Evolutionary conservation across 2,888 invertebrate species (phyloP).

Genomic region (Phasia obesa): DNA sequence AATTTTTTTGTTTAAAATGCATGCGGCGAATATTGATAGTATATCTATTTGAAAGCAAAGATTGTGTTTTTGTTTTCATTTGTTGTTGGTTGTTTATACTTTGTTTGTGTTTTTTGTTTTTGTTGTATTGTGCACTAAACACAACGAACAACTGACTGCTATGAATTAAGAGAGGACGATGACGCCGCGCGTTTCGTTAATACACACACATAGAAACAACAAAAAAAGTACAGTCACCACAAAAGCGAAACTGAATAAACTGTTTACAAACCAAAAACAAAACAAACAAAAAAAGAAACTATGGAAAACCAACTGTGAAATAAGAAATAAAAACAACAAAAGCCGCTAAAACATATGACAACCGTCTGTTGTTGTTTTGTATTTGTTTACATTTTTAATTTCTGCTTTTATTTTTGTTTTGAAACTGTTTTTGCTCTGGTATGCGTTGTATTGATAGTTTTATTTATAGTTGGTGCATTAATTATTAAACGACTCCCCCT

Average conservation of each 20-base stretch:
- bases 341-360: conserved; percentile 68
- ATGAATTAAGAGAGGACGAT: conserved; percentile 35
- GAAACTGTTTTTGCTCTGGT: background rate
- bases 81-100: conserved; percentile 18
- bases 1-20: conserved; percentile 46
- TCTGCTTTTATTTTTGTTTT: conserved; percentile 52
- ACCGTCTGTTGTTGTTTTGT: conserved; percentile 41
- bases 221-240: conserved; percentile 82
- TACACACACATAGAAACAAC: conserved; percentile 58
- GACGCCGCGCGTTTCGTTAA: conserved; percentile 29
- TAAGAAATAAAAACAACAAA: conserved; percentile 36
- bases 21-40: conserved; percentile 61
- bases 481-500: too few species aligned
- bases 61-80: conserved; percentile 2
- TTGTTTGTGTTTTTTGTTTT: conserved; percentile 28
- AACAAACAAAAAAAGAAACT: conserved; percentile 48
- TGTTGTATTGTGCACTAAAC: conserved; percentile 41
- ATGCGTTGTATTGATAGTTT: background rate
- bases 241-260: conserved; percentile 76
- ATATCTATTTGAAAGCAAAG: too few species aligned
- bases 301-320: conserved; percentile 45
- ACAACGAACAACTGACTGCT: conserved; percentile 33
- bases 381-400: conserved; percentile 65
- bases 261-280: conserved; percentile 63
- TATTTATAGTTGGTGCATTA: too few species aligned